Percentiles rank a stretch among this genome's conserved stretches.
Conservation (phyloP, 2,797 vertebrate species). For the Sylvilagus floridanus region DNA sequence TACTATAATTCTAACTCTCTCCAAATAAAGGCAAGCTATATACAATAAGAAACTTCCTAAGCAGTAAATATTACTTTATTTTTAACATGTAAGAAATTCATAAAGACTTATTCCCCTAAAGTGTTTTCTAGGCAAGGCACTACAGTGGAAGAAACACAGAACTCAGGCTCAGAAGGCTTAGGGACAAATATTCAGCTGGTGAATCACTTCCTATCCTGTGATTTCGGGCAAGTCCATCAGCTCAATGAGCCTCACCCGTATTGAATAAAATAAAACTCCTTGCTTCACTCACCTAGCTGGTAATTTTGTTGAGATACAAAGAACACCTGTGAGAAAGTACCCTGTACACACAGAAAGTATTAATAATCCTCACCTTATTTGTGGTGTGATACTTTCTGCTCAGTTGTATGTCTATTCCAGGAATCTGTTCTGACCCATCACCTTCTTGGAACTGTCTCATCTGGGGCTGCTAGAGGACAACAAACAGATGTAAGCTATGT, state of each 20-base stretch:
- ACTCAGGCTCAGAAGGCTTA: background rate
- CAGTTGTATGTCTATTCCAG: conserved; percentile 76
- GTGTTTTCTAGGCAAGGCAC: conserved; percentile 27
- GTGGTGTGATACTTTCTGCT: conserved; percentile 88
- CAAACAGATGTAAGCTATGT: conserved; percentile 29
- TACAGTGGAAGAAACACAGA: conserved; percentile 31
- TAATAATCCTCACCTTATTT: conserved; percentile 89
- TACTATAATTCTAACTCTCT: conserved; percentile 50
- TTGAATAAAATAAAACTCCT: background rate
- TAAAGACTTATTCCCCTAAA: conserved; percentile 38
- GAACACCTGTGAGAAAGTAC: conserved; percentile 4
- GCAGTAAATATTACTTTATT: conserved; percentile 48
- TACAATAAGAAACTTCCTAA: conserved; percentile 28
- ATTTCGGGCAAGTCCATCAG: background rate
- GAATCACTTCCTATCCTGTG: conserved; percentile 13
- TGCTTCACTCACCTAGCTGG: conserved; percentile 29
- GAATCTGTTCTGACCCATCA: conserved; percentile 77
- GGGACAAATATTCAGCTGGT: background rate
- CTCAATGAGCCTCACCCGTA: background rate
- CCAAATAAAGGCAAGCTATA: conserved; percentile 11
- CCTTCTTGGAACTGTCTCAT: conserved; percentile 67
- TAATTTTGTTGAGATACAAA: conserved; percentile 50
- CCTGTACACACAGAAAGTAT: background rate
- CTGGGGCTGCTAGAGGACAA: conserved; percentile 79
- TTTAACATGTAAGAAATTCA: conserved; percentile 43